Conservation (phyloP, 2,797 vertebrate species). For the Botia almorhae region DNA sequence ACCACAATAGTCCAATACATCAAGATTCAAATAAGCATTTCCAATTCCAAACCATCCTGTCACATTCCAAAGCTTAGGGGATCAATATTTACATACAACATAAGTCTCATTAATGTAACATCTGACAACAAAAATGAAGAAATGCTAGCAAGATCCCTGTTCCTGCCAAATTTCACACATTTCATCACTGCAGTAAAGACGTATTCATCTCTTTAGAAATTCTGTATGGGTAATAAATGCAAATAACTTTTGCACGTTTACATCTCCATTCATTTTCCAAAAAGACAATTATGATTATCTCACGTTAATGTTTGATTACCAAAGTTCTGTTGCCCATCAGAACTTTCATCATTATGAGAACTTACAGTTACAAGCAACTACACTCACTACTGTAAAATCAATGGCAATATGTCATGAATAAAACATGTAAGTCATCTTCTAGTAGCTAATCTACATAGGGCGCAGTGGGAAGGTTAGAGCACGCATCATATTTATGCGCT, state of each 20-base stretch:
- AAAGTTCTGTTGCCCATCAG: neutral
- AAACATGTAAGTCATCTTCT: constrained; percentile 31
- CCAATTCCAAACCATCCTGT: constrained; percentile 4
- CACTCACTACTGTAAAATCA: constrained; percentile 5
- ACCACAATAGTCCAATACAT: neutral
- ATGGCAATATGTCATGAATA: constrained; percentile 31
- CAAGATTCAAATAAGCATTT: constrained; percentile 16
- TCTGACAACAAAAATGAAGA: constrained; percentile 23
- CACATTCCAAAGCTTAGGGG: constrained; percentile 17
- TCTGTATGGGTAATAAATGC: neutral
- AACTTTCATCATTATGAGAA: constrained; percentile 1
- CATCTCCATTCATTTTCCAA: neutral
- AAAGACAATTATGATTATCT: constrained; percentile 5
- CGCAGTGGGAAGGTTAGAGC: constrained; percentile 43
- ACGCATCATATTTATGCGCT: constrained; percentile 38
- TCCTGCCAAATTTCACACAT: constrained; percentile 10
- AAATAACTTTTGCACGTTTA: neutral
- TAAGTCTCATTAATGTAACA: constrained; percentile 13
- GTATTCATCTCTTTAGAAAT: neutral
- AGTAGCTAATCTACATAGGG: constrained; percentile 41
- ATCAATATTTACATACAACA: neutral
- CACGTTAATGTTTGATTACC: neutral
- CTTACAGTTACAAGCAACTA: constrained; percentile 4
- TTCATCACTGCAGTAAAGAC: neutral
- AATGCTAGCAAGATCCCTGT: neutral